A percentile compares a stretch with the other conserved stretches of the same genome.
Conservation (phyloP, 2,888 invertebrate species). For the Fragum whitleyi region DNA sequence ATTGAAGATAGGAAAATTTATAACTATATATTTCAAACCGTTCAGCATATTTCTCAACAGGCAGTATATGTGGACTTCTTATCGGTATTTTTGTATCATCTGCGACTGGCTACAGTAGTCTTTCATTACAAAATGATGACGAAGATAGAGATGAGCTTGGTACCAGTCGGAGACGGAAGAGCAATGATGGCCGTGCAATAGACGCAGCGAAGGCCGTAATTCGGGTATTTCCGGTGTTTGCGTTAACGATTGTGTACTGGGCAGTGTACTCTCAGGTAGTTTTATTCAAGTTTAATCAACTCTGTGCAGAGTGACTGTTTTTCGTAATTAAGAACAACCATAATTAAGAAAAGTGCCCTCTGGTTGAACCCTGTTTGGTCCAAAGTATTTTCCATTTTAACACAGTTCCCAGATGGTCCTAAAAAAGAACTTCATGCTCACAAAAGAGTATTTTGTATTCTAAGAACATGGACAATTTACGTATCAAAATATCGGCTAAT, state of each 20-base stretch:
- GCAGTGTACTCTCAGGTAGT: constrained; percentile 79
- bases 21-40: too few species aligned
- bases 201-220: constrained; percentile 65
- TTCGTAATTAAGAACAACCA: background rate
- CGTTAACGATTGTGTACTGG: constrained; percentile 78
- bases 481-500: too few species aligned
- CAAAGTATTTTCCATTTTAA: too few species aligned
- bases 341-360: background rate
- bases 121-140: background rate
- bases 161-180: background rate
- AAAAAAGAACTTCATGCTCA: too few species aligned
- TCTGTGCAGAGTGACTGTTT: background rate
- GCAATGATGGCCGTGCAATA: background rate
- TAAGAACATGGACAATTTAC: too few species aligned
- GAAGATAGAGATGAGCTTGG: background rate
- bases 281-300: too few species aligned
- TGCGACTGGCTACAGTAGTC: background rate
- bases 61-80: background rate
- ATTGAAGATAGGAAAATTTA: too few species aligned
- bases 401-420: too few species aligned
- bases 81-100: background rate
- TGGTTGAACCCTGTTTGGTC: too few species aligned
- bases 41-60: too few species aligned
- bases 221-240: constrained; percentile 76
- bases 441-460: too few species aligned